Conservation (phyloP, 2,888 invertebrate genomes). For the Oligia fasciuncula region DNA sequence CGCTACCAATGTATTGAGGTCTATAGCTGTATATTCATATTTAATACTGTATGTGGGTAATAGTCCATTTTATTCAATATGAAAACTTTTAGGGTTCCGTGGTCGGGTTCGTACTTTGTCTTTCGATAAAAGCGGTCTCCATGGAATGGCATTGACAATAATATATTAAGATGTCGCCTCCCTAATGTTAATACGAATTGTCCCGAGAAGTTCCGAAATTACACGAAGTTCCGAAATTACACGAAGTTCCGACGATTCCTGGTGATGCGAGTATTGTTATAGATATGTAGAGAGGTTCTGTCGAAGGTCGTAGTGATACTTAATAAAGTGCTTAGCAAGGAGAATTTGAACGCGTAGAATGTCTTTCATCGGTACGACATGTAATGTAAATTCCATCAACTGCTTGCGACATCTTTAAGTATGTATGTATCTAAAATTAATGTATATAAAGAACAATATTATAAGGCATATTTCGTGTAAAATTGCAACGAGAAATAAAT, state of each 20-base stretch:
- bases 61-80: constrained; percentile 26
- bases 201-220: constrained; percentile 35
- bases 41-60: constrained; percentile 41
- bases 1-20: constrained; percentile 18
- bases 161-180: constrained; percentile 42
- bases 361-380: background rate
- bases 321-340: constrained; percentile 23
- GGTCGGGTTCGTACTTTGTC: constrained; percentile 31
- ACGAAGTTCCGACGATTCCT: constrained; percentile 30
- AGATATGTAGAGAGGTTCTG: background rate
- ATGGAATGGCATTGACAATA: constrained; percentile 51
- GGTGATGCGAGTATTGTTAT: constrained; percentile 14
- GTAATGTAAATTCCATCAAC: background rate
- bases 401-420: background rate
- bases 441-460: too few species aligned
- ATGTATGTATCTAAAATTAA: background rate
- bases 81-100: constrained; percentile 21
- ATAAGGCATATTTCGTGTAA: background rate
- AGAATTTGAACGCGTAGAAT: background rate
- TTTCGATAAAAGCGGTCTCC: constrained; percentile 29
- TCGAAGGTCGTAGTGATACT: constrained; percentile 15
- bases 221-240: constrained; percentile 34
- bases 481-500: background rate
- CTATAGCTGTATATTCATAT: constrained; percentile 37
- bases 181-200: constrained; percentile 38